phyloP scores from a whole-genome alignment of 1,140 invertebrate species.

The Tetramorium simillimum region DNA sequence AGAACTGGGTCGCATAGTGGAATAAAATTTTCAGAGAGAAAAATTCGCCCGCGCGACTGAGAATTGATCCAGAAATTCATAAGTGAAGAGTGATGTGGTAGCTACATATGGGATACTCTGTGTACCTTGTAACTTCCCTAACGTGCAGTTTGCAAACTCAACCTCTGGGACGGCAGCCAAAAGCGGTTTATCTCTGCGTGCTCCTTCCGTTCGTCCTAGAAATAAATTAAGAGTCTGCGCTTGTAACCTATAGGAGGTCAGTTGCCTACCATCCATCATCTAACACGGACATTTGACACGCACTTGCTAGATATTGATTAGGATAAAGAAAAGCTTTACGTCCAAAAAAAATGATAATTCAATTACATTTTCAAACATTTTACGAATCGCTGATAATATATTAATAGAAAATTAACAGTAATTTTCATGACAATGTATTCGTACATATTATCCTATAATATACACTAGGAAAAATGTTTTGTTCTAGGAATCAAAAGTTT shows the following conservation, averaged over 20 bases:
- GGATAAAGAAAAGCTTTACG: background rate
- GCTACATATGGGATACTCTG: constrained; percentile 44
- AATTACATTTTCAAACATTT: background rate
- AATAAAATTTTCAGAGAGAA: background rate
- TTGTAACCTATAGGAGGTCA: constrained; percentile 45
- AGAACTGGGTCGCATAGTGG: background rate
- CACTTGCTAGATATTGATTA: constrained; percentile 2
- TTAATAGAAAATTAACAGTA: constrained; percentile 2
- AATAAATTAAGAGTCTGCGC: constrained; percentile 64
- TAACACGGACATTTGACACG: constrained; percentile 19
- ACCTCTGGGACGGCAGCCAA: constrained; percentile 71
- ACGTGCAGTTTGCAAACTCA: constrained; percentile 71
- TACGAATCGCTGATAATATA: background rate
- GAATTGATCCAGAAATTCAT: background rate
- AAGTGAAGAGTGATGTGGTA: background rate
- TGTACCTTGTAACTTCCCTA: constrained; percentile 54
- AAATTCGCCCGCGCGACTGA: background rate
- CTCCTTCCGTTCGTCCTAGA: constrained; percentile 60
- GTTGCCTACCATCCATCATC: constrained; percentile 39
- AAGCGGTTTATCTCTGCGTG: constrained; percentile 65
- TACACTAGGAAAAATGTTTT: background rate
- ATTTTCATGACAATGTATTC: background rate
- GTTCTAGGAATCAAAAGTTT: too few species aligned
- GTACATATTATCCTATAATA: background rate
- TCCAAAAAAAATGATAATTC: background rate